Base-by-base conservation (phyloP, 2,888 invertebrate genomes). In the Ichneumoninae sp. region DNA sequence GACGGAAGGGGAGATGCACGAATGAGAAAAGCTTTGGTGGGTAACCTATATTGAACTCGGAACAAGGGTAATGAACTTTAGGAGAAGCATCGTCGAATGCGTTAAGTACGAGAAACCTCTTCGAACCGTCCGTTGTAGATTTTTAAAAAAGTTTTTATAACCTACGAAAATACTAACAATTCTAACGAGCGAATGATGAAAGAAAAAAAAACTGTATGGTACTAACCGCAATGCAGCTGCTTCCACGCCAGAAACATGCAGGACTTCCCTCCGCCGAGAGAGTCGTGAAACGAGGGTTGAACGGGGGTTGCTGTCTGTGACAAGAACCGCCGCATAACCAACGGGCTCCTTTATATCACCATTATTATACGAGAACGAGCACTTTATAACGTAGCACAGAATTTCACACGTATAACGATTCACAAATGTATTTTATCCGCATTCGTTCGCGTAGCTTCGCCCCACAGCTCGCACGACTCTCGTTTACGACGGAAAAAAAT, bases 161-260 rank as follows among this genome's bases (percentile, higher is more conserved):
- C 33, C n/a, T 1, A 16, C 13, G 40, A 57, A 13, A 13, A 16
- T 44, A 8, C 22, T 16, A 65, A 79, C 22, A 57, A 66, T 22
- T 8, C n/a, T 60, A 71, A 73, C 47, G 52, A 70, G 26, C 40
- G 57, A 77, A 69, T 60, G 36, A 22, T 44, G 7, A 40, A 68
- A 50, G n/a, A 26, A 73, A 52, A 68, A 33, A 70, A 73, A 76
- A 68, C 60, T n/a, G 30, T 70, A 70, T 68, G 80, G 3, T 54
- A 92, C 91, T 91, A 87, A 92, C 92, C 91, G 91, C 90, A 91
- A 92, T 92, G 90, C 90, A 91, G 91, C 88, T 85, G 91, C 87
- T 85, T 89, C 89, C 87, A 85, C 87, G 75, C 81, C 86, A 87
- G 87, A 89, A 88, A 88, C 89, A 89, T 88, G 87, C 89, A 89